Evolutionary conservation across 2,888 invertebrate species (phyloP), one percentile per base, ranked within the genome.

Genomic region (Drosophila imparisetae): DNA sequence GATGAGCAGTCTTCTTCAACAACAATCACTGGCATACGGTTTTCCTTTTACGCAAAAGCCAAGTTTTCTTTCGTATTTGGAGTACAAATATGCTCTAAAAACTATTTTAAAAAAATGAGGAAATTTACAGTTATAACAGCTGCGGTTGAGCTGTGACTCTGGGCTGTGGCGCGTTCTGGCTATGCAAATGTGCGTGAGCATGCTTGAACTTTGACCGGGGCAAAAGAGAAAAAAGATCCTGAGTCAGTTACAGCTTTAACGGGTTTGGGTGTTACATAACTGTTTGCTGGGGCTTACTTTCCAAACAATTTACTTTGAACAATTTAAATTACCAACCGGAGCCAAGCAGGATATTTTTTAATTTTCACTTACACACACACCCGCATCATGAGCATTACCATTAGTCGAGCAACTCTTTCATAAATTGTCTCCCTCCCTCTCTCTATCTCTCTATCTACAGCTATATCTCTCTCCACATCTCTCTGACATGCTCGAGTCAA

Each of bases 291-390:
- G 40, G 29, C 3, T 45, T 29, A 10, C 57, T 74, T 87, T 81
- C 69, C 79, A 72, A 84, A 64, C 87, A 71, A 78, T 84, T 89
- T 83, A 78, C 72, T 83, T 69, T 66, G 45, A 72, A 71, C 68
- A 76, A 64, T 65, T 67, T 69, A 50, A 79, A 74, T 79, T 63
- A 54, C 40, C 29, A 58, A 57, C 57, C 21, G n/a, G 27, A 38
- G 27, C 32, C 45, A 15, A 45, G 13, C 40, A 40, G 50, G 30
- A 32, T 49, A 32, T 50, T 45, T 45, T 45, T 24, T 15, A 21
- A 15, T 15, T 24, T 45, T 45, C n/a, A 38, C 54, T 36, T 18
- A 36, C 27, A n/a, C n/a, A 21, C 27, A 58, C 58, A 34, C 72
- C 36, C 69, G 54, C 66, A 29, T 59, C 50, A 40, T 29, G 38